A percentile compares a stretch with the other conserved stretches of the same genome.
These are phyloP conservation scores for Dascillus cervinus DNA, from an alignment of 2,888 invertebrate species.

Conservation along the genomic window DNA sequence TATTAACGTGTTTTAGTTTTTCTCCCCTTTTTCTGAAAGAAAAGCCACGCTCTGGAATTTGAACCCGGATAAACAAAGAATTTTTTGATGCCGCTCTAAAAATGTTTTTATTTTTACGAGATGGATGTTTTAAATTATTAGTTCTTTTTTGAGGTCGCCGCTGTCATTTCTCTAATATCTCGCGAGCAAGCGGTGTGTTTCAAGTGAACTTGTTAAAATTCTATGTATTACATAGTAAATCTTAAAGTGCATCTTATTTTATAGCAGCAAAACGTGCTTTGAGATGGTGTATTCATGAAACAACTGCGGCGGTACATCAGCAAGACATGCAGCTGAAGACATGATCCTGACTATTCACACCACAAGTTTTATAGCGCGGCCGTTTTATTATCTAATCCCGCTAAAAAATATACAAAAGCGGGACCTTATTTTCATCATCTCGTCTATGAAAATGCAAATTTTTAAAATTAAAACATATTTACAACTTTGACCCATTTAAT, in stretches of 20 bases:
- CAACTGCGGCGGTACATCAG: slow-evolving; percentile 10
- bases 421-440: no score
- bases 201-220: slow-evolving; percentile 12
- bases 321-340: slow-evolving; percentile 4
- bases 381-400: no score
- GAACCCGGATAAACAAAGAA: slow-evolving; percentile 13
- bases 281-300: slow-evolving; percentile 11
- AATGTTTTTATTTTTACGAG: not conserved
- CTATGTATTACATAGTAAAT: slow-evolving; percentile 6
- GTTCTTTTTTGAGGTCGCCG: not conserved
- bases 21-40: no score
- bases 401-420: no score
- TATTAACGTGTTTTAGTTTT: slow-evolving; percentile 13
- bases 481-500: no score
- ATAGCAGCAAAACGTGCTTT: slow-evolving; percentile 8
- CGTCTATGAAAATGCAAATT: no score
- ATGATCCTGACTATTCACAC: not conserved
- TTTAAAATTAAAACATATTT: no score
- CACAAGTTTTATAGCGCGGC: no score
- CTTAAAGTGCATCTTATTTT: slow-evolving; percentile 10
- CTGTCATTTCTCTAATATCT: no score
- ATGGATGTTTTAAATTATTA: not conserved
- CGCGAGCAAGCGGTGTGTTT: no score
- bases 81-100: slow-evolving; percentile 2
- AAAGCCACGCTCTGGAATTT: slow-evolving; percentile 17